A percentile compares a stretch with the other conserved stretches of the same genome.
phyloP scores from a whole-genome alignment of 2,113 vertebrate species.

The Onychorhynchus coronatus region DNA sequence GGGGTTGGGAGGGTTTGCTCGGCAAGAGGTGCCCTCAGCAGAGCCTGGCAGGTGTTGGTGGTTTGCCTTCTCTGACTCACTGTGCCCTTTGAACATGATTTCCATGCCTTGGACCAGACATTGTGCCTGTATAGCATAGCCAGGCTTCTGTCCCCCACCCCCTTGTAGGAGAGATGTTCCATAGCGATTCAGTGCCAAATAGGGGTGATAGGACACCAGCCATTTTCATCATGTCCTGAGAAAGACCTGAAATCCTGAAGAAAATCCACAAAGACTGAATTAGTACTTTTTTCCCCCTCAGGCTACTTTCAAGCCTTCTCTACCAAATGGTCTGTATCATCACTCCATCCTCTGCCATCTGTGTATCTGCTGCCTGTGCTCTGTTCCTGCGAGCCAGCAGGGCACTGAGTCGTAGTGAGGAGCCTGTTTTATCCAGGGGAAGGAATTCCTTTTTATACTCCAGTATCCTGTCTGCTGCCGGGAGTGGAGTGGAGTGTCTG shows the following conservation, averaged over 20 bases:
- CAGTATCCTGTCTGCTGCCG: background rate
- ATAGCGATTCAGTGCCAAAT: background rate
- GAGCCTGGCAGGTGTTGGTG: background rate
- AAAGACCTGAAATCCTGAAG: background rate
- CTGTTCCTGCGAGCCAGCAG: background rate
- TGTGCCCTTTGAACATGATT: background rate
- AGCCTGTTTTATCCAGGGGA: background rate
- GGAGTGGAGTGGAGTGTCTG: background rate
- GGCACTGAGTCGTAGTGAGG: background rate
- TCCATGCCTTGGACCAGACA: background rate
- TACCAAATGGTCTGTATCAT: background rate
- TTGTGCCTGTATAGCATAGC: background rate
- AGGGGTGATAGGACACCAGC: background rate
- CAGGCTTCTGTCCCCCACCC: background rate
- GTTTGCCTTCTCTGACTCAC: background rate
- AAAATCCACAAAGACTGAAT: background rate
- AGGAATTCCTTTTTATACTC: background rate
- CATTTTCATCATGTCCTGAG: background rate
- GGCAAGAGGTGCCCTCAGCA: background rate
- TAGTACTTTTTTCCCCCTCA: background rate
- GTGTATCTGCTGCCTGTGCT: background rate
- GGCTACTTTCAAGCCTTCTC: background rate
- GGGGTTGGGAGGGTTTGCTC: background rate
- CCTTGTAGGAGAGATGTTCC: background rate
- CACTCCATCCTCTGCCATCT: background rate